Percentiles rank a stretch among this genome's conserved stretches.
phyloP scores from a whole-genome alignment of 2,113 vertebrate species.

The Hyaena hyaena region DNA sequence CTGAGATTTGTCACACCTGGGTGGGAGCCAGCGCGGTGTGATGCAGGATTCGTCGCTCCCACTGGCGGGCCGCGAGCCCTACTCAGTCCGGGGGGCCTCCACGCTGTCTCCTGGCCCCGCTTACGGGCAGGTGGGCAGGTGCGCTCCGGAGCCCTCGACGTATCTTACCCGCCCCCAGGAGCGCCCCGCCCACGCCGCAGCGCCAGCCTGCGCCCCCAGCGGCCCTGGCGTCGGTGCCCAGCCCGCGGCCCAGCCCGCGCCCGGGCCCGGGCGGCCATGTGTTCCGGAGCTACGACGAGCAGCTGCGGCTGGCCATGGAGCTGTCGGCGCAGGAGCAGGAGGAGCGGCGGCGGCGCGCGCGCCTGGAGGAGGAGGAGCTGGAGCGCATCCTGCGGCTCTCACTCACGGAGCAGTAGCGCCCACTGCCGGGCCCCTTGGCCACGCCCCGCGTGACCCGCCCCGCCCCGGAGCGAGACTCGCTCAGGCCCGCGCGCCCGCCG shows the following conservation, averaged over 20 bases:
- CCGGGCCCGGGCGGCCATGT: constrained; percentile 85
- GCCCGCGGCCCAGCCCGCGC: constrained; percentile 82
- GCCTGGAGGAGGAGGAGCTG: constrained; percentile 95
- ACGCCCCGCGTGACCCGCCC: background rate
- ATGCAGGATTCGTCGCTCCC: background rate
- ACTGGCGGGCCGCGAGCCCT: background rate
- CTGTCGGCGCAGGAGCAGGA: constrained; percentile 95
- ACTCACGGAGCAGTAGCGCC: constrained; percentile 93
- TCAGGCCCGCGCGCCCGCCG: background rate
- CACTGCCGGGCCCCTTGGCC: constrained; percentile 46
- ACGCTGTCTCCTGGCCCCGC: background rate
- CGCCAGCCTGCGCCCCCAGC: constrained; percentile 59
- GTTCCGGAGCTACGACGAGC: constrained; percentile 93
- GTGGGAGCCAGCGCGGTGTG: background rate
- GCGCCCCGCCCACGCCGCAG: constrained; percentile 90
- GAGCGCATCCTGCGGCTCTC: constrained; percentile 96
- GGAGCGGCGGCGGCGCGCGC: constrained; percentile 90
- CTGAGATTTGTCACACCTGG: background rate
- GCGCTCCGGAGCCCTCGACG: background rate
- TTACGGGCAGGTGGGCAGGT: constrained; percentile 1
- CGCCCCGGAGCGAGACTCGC: rapidly evolving
- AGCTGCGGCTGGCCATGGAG: constrained; percentile 96
- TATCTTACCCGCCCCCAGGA: constrained; percentile 84
- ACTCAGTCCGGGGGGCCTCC: background rate
- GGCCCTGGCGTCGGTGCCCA: constrained; percentile 79